These are phyloP conservation scores for Tychaedon coryphoeus DNA, from an alignment of 2,113 vertebrate species.

Conservation along the genomic window DNA sequence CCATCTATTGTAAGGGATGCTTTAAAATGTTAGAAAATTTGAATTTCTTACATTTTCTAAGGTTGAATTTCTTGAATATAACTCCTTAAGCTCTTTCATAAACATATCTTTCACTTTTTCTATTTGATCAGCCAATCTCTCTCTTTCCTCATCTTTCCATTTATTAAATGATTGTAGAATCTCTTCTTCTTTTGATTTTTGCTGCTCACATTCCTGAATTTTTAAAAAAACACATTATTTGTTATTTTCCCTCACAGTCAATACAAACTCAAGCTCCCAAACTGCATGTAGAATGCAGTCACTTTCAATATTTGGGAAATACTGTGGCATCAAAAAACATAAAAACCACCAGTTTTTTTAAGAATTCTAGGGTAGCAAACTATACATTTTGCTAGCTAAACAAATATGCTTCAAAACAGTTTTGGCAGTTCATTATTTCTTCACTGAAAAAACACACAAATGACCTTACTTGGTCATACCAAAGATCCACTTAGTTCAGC, in stretches of 20 bases:
- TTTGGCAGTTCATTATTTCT: background rate
- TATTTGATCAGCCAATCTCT: conserved; percentile 81
- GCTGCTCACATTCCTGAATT: conserved; percentile 84
- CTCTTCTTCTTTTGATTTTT: conserved; percentile 83
- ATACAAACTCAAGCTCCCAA: background rate
- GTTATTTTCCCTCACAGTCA: background rate
- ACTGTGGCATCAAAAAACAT: background rate
- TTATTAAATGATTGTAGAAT: conserved; percentile 81
- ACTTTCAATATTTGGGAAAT: background rate
- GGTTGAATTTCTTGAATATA: conserved; percentile 79
- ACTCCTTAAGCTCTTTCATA: conserved; percentile 85
- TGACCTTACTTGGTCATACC: background rate
- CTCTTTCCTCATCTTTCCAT: conserved; percentile 88
- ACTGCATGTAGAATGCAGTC: background rate
- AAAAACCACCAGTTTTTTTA: background rate
- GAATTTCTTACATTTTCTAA: conserved; percentile 76
- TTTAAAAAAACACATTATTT: background rate
- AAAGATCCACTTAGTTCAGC: background rate
- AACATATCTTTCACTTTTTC: conserved; percentile 89
- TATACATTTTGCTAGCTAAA: background rate
- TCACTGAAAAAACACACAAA: background rate
- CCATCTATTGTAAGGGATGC: background rate
- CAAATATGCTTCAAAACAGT: background rate
- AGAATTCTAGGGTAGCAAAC: background rate
- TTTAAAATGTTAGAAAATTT: background rate